Conservation (phyloP, 2,888 invertebrate species). For the Stenodera caucasica region DNA sequence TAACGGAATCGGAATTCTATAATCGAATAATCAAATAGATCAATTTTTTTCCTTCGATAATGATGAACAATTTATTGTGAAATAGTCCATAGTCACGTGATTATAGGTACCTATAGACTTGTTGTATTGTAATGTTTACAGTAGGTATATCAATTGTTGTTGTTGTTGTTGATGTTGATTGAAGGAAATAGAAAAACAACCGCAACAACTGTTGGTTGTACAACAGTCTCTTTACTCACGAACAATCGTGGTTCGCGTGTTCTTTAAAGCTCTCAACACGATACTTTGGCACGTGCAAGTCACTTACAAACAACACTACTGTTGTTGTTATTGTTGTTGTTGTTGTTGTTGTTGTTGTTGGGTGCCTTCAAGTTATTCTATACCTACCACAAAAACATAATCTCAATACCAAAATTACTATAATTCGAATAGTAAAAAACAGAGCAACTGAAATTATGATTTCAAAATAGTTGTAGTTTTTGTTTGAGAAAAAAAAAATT, state of each 20-base stretch:
- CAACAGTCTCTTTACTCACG: conserved; percentile 41
- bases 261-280: conserved; percentile 38
- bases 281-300: conserved; percentile 45
- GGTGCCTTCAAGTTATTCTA: neutral
- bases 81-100: neutral
- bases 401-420: neutral
- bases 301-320: conserved; percentile 33
- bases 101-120: neutral
- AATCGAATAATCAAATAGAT: no score
- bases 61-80: no score
- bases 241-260: conserved; percentile 48
- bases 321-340: conserved; percentile 47
- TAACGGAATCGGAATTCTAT: neutral
- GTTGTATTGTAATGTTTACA: conserved; percentile 2
- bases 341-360: neutral
- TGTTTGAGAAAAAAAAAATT: neutral
- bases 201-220: conserved; percentile 35
- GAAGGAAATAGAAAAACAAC: conserved; percentile 38
- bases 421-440: neutral
- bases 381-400: neutral
- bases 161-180: conserved; percentile 22
- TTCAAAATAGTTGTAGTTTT: no score
- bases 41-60: no score
- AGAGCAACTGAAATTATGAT: neutral
- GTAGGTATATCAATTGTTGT: neutral